Base-by-base conservation (phyloP, 2,113 vertebrate species). In the Glareola pratincola region DNA sequence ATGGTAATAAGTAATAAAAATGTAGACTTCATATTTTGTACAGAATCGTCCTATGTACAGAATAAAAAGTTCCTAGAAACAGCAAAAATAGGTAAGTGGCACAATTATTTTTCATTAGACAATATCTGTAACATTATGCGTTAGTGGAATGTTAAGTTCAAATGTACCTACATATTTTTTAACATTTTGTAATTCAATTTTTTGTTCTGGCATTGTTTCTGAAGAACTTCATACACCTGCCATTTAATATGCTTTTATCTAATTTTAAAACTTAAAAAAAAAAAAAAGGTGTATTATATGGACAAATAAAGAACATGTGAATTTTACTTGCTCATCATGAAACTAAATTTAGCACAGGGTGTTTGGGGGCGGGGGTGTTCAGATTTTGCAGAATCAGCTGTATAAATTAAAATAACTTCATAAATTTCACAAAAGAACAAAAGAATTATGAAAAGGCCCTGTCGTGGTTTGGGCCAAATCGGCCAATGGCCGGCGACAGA, bases 21-120 rank as follows among this genome's bases (percentile, higher is more conserved):
- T 98, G 98, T 99, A 99, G 99, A 99, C 98, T 99, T 99, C 98
- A 98, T 99, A 99, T 99, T 99, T 99, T 99, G 99, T 99, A 99
- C 98, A 99, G 99, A 99, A 98, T 98, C 87, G 98, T 99, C 99
- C 98, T 98, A 98, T 99, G 99, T 99, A 99, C 99, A 99, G 98
- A 99, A 98, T 98, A 96, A 98, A 98, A 98, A 95, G 94, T 98
- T 98, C 97, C 96, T 98, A 98, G 98, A 98, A 98, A 98, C 97
- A 96, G 97, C 97, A 98, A 98, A 98, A 97, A 94, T 98, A 98
- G 98, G 98, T 98, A 98, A 98, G 98, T 98, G 98, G 97, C 97
- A 98, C 96, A 97, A 96, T 98, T 98, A 97, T 98, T 98, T 98
- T 98, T 98, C 97, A 96, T 98, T 98, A 97, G 97, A 95, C 95